These are phyloP conservation scores for Eudyptes chrysolophus DNA, from an alignment of 2,113 vertebrate genomes.

Conservation along the genomic window DNA sequence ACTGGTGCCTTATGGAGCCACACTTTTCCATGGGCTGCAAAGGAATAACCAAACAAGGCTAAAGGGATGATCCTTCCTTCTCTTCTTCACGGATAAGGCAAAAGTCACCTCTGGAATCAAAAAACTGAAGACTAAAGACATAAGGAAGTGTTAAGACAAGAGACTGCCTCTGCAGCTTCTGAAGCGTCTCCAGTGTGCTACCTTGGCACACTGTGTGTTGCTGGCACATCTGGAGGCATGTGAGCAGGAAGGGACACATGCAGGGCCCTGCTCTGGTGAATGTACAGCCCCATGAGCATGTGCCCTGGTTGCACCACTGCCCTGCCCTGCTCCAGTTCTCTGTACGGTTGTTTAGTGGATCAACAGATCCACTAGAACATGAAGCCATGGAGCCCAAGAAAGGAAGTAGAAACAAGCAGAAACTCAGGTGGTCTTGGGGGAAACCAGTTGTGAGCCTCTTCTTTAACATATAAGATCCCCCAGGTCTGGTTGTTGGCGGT, in stretches of 20 bases:
- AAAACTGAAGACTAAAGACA: not conserved
- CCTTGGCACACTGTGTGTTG: not conserved
- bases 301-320: not conserved
- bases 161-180: not conserved
- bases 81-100: not conserved
- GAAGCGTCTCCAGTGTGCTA: not conserved
- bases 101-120: not conserved
- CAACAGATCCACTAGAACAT: not conserved
- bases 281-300: not conserved
- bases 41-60: not conserved
- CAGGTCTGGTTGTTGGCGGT: not conserved
- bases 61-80: not conserved
- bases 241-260: accelerated
- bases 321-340: not conserved
- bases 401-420: not conserved
- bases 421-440: not conserved
- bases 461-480: not conserved
- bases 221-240: not conserved
- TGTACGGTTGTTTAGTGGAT: not conserved
- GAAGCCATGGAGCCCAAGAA: not conserved
- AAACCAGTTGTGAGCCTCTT: not conserved
- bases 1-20: not conserved
- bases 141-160: not conserved
- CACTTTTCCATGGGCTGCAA: not conserved
- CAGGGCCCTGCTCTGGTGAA: not conserved